Conservation (phyloP, 2,797 vertebrate species). For the Microhierax caerulescens region DNA sequence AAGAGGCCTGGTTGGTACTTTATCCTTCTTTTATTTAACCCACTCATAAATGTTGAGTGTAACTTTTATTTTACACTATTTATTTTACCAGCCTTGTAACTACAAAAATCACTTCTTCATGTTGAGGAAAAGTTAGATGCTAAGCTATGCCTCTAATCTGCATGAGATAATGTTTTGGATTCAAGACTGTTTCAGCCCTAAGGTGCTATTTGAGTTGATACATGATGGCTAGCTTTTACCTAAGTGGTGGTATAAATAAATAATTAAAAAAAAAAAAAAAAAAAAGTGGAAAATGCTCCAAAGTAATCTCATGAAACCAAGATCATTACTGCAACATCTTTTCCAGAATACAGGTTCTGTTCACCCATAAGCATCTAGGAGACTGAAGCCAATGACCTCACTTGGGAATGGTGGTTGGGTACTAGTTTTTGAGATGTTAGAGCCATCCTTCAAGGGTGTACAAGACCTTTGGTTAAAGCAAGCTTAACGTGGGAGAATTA, state of each 20-base stretch:
- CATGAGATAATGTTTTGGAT: not conserved
- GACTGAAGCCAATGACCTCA: not conserved
- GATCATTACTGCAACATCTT: not conserved
- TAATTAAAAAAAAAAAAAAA: not conserved
- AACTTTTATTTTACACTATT: not conserved
- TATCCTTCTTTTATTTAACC: not conserved
- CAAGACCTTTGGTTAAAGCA: not conserved
- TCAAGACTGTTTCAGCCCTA: not conserved
- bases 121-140: not conserved
- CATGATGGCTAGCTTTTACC: not conserved
- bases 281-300: not conserved
- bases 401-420: not conserved
- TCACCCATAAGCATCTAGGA: not conserved
- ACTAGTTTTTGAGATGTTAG: not conserved
- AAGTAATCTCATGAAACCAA: not conserved
- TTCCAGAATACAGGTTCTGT: not conserved
- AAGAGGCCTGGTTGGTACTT: not conserved
- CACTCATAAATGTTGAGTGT: not conserved
- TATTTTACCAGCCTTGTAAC: not conserved
- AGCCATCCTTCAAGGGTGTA: not conserved
- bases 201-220: not conserved
- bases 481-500: not conserved
- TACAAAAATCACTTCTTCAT: not conserved
- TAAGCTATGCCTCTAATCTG: not conserved
- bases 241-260: not conserved